Evolutionary conservation across 2,797 vertebrate genomes (phyloP).

Genomic region (Smutsia temminckii): DNA sequence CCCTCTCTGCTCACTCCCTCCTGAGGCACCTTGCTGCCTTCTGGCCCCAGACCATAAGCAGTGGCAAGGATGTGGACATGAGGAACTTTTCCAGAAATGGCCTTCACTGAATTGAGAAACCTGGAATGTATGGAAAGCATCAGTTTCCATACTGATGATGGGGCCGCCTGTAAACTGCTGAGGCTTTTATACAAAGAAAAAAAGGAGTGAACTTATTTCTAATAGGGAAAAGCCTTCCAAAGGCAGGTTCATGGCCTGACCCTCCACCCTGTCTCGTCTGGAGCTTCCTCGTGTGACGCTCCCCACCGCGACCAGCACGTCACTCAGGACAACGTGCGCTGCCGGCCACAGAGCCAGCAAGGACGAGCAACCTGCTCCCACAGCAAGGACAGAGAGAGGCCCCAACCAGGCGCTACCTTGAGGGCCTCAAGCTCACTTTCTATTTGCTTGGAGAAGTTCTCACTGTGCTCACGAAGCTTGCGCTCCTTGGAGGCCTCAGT

Average conservation of each 20-base stretch:
- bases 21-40: accelerated
- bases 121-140: no score
- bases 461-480: slow-evolving; percentile 95
- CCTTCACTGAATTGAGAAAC: not conserved
- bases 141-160: no score
- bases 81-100: not conserved
- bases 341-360: no score
- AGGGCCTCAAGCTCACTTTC: slow-evolving; percentile 93
- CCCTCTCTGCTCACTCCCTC: not conserved
- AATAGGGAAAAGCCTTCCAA: no score
- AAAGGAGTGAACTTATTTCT: no score
- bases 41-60: not conserved
- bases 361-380: no score
- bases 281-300: not conserved
- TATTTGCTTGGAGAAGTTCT: slow-evolving; percentile 94
- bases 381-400: accelerated
- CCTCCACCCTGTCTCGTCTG: no score
- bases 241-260: no score
- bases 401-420: slow-evolving; percentile 86
- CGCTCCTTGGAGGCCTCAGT: slow-evolving; percentile 95
- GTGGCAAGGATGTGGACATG: not conserved
- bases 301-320: accelerated
- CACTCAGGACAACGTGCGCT: no score
- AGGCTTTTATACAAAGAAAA: no score
- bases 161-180: not conserved